Conservation (phyloP, 2,888 invertebrate genomes). For the Erpobdella octoculata region DNA sequence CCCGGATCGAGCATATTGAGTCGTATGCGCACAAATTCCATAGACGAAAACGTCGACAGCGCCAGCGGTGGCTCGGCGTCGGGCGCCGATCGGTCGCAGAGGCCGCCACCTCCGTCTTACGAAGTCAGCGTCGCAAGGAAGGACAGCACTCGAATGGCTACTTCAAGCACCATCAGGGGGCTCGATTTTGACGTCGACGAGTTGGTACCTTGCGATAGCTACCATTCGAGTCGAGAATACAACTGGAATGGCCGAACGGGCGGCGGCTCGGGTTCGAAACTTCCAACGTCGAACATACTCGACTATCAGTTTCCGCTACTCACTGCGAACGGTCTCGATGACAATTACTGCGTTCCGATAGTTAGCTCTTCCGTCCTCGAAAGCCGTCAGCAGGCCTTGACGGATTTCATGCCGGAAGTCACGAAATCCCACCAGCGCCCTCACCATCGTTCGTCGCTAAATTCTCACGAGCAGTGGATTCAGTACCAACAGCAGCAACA, state of each 20-base stretch:
- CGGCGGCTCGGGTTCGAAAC: neutral
- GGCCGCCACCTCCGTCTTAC: neutral
- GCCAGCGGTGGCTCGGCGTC: neutral
- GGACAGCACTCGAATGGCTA: neutral
- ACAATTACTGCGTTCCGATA: too few relatives aligned
- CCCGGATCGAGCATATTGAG: neutral
- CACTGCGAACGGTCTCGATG: neutral
- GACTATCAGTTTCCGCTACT: neutral
- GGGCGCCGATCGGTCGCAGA: neutral
- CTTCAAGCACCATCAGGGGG: neutral
- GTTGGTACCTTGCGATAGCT: neutral
- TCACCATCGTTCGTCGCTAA: neutral
- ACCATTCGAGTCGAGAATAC: neutral
- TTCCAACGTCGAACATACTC: neutral
- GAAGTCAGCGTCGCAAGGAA: neutral
- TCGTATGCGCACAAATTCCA: neutral
- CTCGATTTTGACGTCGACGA: neutral
- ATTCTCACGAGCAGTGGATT: constrained; percentile 4
- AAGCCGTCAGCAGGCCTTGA: neutral
- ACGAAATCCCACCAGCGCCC: neutral
- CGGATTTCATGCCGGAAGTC: neutral
- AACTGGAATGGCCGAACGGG: neutral
- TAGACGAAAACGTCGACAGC: neutral
- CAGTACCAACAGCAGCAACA: constrained; percentile 8
- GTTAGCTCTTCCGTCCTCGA: too few relatives aligned